Conservation (phyloP, 1,140 invertebrate genomes). For the Brachystomella parvula region DNA sequence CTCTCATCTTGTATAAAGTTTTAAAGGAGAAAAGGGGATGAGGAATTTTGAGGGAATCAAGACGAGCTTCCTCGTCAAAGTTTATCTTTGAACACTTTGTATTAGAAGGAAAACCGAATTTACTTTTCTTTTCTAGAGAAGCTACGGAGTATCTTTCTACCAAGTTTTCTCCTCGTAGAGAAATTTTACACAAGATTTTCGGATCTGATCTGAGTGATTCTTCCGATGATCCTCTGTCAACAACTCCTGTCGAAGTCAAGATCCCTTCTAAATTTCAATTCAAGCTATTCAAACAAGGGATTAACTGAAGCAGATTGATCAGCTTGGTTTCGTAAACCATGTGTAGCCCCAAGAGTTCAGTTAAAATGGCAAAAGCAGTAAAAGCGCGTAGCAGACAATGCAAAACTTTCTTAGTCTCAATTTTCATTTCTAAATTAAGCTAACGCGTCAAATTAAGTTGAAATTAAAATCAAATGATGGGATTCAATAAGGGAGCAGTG, state of each 20-base stretch:
- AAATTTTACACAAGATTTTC: neutral
- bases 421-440: neutral
- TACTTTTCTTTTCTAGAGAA: conserved; percentile 2
- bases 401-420: neutral
- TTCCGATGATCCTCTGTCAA: conserved; percentile 6
- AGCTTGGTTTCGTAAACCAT: too few species aligned
- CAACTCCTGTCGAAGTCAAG: neutral
- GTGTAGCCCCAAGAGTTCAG: too few species aligned
- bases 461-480: too few species aligned
- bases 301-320: too few species aligned
- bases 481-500: too few species aligned
- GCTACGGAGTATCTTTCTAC: neutral
- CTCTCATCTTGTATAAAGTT: conserved; percentile 34
- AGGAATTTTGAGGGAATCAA: neutral
- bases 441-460: too few species aligned
- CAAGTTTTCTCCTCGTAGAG: neutral
- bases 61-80: neutral
- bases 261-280: neutral
- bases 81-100: conserved; percentile 1
- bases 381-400: too few species aligned
- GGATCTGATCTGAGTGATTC: neutral
- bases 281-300: neutral
- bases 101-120: neutral
- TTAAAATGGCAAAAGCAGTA: too few species aligned
- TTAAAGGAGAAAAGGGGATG: conserved; percentile 1